phyloP scores from a whole-genome alignment of 2,888 invertebrate genomes.

The Bursaphelenchus okinawaensis region DNA sequence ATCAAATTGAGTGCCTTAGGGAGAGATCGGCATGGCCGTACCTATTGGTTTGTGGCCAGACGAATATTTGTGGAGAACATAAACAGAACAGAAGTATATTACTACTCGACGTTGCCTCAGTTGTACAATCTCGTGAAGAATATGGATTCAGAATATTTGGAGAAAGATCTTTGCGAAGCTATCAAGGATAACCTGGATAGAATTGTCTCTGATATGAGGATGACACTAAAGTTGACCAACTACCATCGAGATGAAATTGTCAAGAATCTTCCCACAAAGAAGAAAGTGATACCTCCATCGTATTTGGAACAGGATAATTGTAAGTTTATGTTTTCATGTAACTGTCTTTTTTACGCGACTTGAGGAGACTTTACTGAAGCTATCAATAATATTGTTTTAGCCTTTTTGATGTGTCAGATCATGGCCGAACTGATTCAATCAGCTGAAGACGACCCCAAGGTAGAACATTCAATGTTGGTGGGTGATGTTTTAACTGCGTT shows the following conservation, averaged over 20 bases:
- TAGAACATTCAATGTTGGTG: slow-evolving; percentile 1
- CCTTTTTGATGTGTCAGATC: slow-evolving; percentile 20
- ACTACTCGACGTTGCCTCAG: slow-evolving; percentile 80
- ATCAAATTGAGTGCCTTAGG: slow-evolving; percentile 90
- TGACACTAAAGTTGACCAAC: slow-evolving; percentile 41
- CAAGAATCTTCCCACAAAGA: slow-evolving; percentile 3
- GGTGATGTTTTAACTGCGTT: slow-evolving; percentile 1
- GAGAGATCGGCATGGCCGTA: slow-evolving; percentile 87
- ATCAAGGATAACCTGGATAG: slow-evolving; percentile 29
- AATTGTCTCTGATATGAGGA: slow-evolving; percentile 41
- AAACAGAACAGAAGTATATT: slow-evolving; percentile 67
- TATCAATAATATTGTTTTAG: slow-evolving; percentile 11
- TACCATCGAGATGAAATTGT: slow-evolving; percentile 27
- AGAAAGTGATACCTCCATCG: slow-evolving; percentile 13
- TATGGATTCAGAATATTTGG: slow-evolving; percentile 36
- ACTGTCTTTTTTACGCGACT: not conserved
- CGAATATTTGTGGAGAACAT: slow-evolving; percentile 87
- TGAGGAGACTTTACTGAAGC: too few relatives aligned
- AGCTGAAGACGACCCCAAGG: not conserved
- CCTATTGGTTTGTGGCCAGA: slow-evolving; percentile 91
- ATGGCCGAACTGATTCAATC: slow-evolving; percentile 9
- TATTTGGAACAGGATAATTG: slow-evolving; percentile 31
- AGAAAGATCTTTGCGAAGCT: slow-evolving; percentile 34
- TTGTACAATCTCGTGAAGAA: slow-evolving; percentile 65
- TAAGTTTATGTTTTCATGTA: slow-evolving; percentile 6